Base-by-base conservation (phyloP, 2,888 invertebrate species). In the Drosophila recens region DNA sequence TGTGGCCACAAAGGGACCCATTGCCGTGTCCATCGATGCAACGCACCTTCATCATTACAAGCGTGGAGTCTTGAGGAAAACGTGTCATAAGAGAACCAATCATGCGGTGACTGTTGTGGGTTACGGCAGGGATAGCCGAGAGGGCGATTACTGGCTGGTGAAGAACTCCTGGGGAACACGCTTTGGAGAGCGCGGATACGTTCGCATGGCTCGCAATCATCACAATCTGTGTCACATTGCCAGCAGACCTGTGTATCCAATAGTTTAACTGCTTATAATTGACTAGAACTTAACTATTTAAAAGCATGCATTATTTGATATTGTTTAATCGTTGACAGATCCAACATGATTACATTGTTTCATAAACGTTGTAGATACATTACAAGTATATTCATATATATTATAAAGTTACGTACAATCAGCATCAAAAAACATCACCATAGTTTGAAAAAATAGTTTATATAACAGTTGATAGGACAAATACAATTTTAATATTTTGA, bases 171-270 rank as follows among this genome's bases (percentile, higher is more conserved):
- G 95, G 95, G 94, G 94, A 6, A 87, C 90, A 11, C 87, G 89
- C 3, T 98, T 97, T 97, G 98, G 98, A 34, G 94, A 95, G 43
- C 90, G 95, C 0, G 98, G 98, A 40, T 98, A 96, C 93, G 95
- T 98, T 89, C 96, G 96, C 93, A 97, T 98, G 95, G 95, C 96
- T 30, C 95, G 98, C 82, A 97, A 98, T 93, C 94, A 94, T 86
- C 86, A 95, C 51, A 98, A 98, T 93, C 94, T 96, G 91, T 98
- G 98, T 92, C 97, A 97, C 85, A 95, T 98, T 91, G 97, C 98
- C 57, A 93, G 95, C 52, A 91, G 94, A 72, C 96, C 97, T 67
- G 96, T 96, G 90, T 98, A 96, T 93, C 98, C 98, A 23, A 94
- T 97, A 34, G 45, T 63, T 30, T 72, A 51, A 36, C 38, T 3